Evolutionary conservation across 2,888 invertebrate genomes (phyloP).

Genomic region (Timandra comae): DNA sequence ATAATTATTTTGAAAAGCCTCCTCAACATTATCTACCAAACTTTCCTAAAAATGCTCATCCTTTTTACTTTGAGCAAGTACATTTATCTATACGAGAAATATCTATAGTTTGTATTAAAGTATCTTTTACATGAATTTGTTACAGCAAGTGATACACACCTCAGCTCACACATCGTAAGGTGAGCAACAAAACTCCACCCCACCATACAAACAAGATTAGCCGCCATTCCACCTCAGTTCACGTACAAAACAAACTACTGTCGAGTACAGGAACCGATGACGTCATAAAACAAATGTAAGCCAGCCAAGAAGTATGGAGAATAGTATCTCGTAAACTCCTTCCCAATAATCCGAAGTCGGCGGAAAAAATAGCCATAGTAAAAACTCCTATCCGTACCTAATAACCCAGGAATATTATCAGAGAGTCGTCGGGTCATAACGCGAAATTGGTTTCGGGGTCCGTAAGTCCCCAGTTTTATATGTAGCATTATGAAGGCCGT

Average conservation of each 20-base stretch:
- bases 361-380: conserved; percentile 76
- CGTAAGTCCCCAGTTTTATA: conserved; percentile 78
- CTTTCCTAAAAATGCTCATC: no score
- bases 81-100: no score
- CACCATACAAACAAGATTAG: neutral
- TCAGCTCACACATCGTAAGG: no score
- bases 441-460: conserved; percentile 78
- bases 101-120: no score
- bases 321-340: conserved; percentile 61
- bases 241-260: conserved; percentile 19
- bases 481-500: conserved; percentile 78
- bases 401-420: conserved; percentile 77
- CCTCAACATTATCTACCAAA: no score
- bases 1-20: no score
- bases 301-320: conserved; percentile 41
- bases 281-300: conserved; percentile 65
- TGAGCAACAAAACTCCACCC: no score
- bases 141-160: no score
- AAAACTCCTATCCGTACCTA: conserved; percentile 77
- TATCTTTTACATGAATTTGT: no score
- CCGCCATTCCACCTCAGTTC: conserved; percentile 1
- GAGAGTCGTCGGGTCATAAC: conserved; percentile 77
- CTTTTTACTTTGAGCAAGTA: no score
- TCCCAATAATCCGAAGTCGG: conserved; percentile 71
- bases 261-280: conserved; percentile 35